phyloP scores from a whole-genome alignment of 1,140 invertebrate species.

The Chironomus tepperi region DNA sequence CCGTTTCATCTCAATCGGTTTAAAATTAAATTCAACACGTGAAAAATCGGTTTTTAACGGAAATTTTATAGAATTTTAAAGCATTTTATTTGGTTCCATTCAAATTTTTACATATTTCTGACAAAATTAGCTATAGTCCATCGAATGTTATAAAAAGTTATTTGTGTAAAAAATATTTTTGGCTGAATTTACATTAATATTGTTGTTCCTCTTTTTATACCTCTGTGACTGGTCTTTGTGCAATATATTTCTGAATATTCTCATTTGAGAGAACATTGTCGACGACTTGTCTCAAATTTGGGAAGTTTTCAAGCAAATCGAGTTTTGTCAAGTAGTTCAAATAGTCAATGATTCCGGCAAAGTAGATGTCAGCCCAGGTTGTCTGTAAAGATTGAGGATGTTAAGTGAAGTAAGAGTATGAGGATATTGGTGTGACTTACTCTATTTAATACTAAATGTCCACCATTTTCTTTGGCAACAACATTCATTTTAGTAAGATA shows the following conservation, averaged over 20 bases:
- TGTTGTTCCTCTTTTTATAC: constrained; percentile 36
- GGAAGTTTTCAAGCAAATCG: constrained; percentile 49
- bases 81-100: too few species aligned
- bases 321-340: constrained; percentile 47
- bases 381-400: too few species aligned
- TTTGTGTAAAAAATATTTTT: background rate
- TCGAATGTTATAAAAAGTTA: background rate
- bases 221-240: constrained; percentile 48
- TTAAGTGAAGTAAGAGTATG: too few species aligned
- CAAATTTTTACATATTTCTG: too few species aligned
- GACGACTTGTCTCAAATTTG: constrained; percentile 46
- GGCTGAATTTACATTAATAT: background rate
- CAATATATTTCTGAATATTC: constrained; percentile 55
- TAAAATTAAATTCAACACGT: too few species aligned
- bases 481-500: constrained; percentile 37
- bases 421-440: constrained; percentile 30
- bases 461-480: constrained; percentile 35
- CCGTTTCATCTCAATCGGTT: too few species aligned
- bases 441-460: constrained; percentile 36
- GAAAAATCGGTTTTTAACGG: too few species aligned
- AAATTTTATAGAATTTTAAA: too few species aligned
- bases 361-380: constrained; percentile 56
- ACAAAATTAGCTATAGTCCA: too few species aligned
- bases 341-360: constrained; percentile 52
- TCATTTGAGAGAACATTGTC: constrained; percentile 48